Evolutionary conservation across 2,888 invertebrate species (phyloP), one percentile per base, ranked within the genome.

Genomic region (Zygothrica quintamaculata): DNA sequence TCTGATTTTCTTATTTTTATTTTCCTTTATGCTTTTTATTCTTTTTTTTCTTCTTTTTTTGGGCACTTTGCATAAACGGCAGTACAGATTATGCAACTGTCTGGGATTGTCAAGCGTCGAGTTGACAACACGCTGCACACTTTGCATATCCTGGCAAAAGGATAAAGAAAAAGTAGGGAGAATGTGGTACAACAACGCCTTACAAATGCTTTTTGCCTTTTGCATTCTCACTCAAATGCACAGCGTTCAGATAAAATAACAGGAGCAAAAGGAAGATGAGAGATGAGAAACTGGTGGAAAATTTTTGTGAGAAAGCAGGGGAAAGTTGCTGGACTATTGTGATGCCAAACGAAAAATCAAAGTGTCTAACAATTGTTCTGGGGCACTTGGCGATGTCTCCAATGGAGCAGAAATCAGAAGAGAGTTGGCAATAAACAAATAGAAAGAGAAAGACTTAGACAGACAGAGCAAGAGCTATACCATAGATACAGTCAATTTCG

Each of bases 41-140:
- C 25, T 22, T 9, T 25, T 15, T 18, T 34, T 22, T 31, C 52
- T 26, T 44, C 7, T 57, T 65, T 79, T 84, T 77, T 29, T 57
- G 60, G 52, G 56, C 68, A 77, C 74, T 80, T 85, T 82, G 86
- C 80, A 85, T 80, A 80, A 80, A 80, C 79, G 80, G 61, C 76
- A 70, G 73, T 78, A 70, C 86, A 80, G 80, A 80, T 80, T 80
- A 80, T 80, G 80, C 86, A 80, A 85, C 86, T 80, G 86, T 85
- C 80, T 80, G 79, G 65, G 65, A 67, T 74, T 77, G 75, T 76
- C 78, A 70, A 74, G 75, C 75, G 70, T 42, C 70, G 70, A 73
- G 68, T 66, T 67, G 77, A 74, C 70, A 77, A 72, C 79, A 82
- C 75, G 50, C 66, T 70, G 70, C 61, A 78, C 75, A 73, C 67